Percentiles rank a stretch among this genome's conserved stretches.
Evolutionary conservation across 2,113 vertebrate species (phyloP).

Genomic region (Cygnus atratus): DNA sequence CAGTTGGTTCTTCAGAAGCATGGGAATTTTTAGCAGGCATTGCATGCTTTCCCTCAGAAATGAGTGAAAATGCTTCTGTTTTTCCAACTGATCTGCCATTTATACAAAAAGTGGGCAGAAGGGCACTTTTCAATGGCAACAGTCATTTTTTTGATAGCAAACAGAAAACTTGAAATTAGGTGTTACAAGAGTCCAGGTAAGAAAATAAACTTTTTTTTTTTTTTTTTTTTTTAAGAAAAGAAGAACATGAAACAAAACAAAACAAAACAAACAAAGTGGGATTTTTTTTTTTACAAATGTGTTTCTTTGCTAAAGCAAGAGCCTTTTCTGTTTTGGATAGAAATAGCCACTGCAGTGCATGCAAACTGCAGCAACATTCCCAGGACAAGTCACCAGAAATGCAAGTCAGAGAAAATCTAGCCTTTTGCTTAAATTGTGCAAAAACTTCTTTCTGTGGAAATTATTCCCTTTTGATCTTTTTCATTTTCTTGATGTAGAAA

Average conservation of each 20-base stretch:
- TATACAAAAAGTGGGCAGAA: neutral
- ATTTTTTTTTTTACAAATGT: neutral
- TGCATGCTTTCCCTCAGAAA: neutral
- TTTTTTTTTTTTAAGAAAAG: neutral
- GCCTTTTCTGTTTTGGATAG: neutral
- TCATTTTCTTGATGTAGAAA: neutral
- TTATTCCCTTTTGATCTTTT: neutral
- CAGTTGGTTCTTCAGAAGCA: slow-evolving; percentile 39
- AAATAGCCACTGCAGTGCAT: neutral
- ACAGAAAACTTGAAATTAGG: neutral
- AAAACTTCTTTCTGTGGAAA: slow-evolving; percentile 30
- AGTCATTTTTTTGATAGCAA: neutral
- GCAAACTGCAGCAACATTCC: slow-evolving; percentile 15
- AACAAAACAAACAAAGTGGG: too few relatives aligned
- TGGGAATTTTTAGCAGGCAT: slow-evolving; percentile 52
- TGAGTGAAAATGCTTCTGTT: slow-evolving; percentile 25
- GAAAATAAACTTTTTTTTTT: neutral
- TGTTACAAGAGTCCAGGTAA: neutral
- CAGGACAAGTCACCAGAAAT: neutral
- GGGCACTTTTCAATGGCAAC: neutral
- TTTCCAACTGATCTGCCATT: slow-evolving; percentile 11
- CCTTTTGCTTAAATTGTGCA: neutral
- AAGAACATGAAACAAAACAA: neutral
- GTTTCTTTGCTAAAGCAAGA: neutral
- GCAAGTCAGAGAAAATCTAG: slow-evolving; percentile 1